A percentile compares a stretch with the other conserved stretches of the same genome.
Conservation (phyloP, 2,113 vertebrate species). For the Callocephalon fimbriatum region DNA sequence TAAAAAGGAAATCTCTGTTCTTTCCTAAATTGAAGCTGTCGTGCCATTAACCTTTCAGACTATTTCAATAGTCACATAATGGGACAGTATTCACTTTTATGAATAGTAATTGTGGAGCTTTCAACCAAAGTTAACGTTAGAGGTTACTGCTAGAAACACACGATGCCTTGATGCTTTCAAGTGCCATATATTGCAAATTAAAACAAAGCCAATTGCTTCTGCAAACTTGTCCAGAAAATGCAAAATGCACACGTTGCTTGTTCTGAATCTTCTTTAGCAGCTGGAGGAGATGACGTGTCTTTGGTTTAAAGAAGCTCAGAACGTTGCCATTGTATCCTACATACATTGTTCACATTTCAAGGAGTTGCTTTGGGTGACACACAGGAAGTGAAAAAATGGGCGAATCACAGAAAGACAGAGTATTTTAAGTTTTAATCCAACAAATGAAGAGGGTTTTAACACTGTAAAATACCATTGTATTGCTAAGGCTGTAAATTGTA, state of each 20-base stretch:
- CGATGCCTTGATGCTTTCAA: neutral
- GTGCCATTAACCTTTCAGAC: neutral
- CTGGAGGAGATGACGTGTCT: neutral
- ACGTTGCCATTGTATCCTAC: neutral
- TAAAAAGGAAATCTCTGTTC: neutral
- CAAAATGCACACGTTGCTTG: neutral
- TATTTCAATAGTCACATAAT: neutral
- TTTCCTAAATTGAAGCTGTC: neutral
- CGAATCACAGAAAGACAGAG: slow-evolving; percentile 41
- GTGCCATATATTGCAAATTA: neutral
- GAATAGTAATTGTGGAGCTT: neutral
- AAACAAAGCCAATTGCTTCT: neutral
- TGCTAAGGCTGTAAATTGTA: slow-evolving; percentile 62
- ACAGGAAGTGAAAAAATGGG: neutral
- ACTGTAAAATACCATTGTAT: slow-evolving; percentile 53
- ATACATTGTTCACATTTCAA: neutral
- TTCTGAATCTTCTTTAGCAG: neutral
- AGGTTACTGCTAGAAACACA: neutral
- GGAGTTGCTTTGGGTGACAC: neutral
- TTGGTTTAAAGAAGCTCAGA: neutral
- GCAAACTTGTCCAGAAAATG: neutral
- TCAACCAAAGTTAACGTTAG: neutral
- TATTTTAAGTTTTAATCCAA: slow-evolving; percentile 72
- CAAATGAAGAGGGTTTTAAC: slow-evolving; percentile 51
- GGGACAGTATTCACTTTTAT: neutral